A percentile compares a stretch with the other conserved stretches of the same genome.
Evolutionary conservation across 2,888 invertebrate species (phyloP).

Genomic region (Toxonevra muliebris): DNA sequence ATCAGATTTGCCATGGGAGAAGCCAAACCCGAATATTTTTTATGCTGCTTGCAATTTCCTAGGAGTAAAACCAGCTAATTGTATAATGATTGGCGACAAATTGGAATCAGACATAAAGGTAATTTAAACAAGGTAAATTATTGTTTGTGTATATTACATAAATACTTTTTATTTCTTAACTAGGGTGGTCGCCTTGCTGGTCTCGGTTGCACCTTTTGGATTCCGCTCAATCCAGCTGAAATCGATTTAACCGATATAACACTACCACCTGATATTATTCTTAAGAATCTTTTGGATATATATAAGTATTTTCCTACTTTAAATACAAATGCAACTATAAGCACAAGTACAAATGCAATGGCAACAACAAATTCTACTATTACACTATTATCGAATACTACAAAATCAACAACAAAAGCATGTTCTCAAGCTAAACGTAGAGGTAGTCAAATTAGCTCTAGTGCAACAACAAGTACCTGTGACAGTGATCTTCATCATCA

Average conservation of each 20-base stretch:
- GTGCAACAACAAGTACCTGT: slow-evolving; percentile 37
- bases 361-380: slow-evolving; percentile 15
- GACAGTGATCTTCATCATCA: slow-evolving; percentile 31
- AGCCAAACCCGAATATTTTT: slow-evolving; percentile 84
- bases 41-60: slow-evolving; percentile 81
- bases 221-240: slow-evolving; percentile 68
- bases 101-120: slow-evolving; percentile 86
- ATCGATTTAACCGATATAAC: slow-evolving; percentile 51
- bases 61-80: slow-evolving; percentile 76
- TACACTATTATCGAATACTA: slow-evolving; percentile 1
- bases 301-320: slow-evolving; percentile 57
- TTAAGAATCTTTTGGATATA: slow-evolving; percentile 57
- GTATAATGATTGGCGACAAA: slow-evolving; percentile 89
- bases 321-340: slow-evolving; percentile 23
- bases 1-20: slow-evolving; percentile 87
- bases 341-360: slow-evolving; percentile 16
- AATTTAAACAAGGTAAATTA: slow-evolving; percentile 33
- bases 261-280: slow-evolving; percentile 56
- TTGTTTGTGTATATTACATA: slow-evolving; percentile 29
- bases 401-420: slow-evolving; percentile 8
- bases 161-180: slow-evolving; percentile 2
- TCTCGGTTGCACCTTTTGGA: slow-evolving; percentile 83
- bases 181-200: slow-evolving; percentile 81
- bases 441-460: slow-evolving; percentile 37
- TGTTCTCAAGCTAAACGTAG: slow-evolving; percentile 28